These are phyloP conservation scores for Saguinus midas DNA, from an alignment of 2,113 vertebrate species.

Conservation along the genomic window DNA sequence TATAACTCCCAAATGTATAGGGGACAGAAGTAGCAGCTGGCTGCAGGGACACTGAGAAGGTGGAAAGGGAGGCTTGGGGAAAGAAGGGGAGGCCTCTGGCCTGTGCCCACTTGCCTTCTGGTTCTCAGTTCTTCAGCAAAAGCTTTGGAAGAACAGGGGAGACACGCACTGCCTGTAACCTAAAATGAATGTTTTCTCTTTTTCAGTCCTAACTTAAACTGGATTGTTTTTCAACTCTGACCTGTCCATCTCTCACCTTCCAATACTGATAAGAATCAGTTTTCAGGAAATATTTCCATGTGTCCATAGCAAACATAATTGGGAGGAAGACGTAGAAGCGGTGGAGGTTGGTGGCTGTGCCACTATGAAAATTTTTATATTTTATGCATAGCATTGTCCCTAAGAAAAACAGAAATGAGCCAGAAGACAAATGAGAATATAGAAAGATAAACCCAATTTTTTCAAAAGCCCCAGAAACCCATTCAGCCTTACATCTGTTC, in stretches of 20 bases:
- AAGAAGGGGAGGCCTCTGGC: background rate
- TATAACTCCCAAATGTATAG: background rate
- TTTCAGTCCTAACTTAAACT: constrained; percentile 1
- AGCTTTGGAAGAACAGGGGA: background rate
- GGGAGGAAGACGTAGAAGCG: background rate
- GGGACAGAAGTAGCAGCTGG: background rate
- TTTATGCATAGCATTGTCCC: background rate
- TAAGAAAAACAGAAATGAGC: background rate
- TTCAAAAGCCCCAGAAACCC: background rate
- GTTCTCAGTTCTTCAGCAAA: background rate
- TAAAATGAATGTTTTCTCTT: constrained; percentile 12
- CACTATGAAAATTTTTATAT: background rate
- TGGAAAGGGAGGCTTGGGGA: background rate
- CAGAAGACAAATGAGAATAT: accelerated
- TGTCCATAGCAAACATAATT: accelerated
- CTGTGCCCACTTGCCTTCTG: background rate
- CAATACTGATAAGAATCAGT: accelerated
- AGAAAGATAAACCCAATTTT: background rate
- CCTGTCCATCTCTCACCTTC: background rate
- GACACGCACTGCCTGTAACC: background rate
- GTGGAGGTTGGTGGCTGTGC: background rate
- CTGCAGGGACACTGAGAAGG: background rate
- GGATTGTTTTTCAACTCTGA: background rate
- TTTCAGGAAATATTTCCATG: accelerated
- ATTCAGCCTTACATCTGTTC: constrained; percentile 62